Evolutionary conservation across 2,797 vertebrate species (phyloP), one percentile per base, ranked within the genome.

Genomic region (Coregonus suidteri): DNA sequence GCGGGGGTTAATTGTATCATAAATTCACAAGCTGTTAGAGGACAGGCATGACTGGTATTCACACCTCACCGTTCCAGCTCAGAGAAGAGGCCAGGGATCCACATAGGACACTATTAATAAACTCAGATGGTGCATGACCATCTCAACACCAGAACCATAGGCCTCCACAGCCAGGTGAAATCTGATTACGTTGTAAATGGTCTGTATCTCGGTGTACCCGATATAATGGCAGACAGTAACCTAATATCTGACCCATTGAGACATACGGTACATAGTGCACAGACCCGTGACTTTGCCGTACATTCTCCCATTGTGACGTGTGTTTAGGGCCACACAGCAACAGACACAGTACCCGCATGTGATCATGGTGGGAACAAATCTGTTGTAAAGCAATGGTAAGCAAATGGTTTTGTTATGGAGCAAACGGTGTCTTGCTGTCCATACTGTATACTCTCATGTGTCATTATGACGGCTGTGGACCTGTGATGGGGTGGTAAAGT

Each of bases 21-120:
- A 93, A 93, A 94, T 93, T 90, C 87, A 90, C 81, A 78, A 86
- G 88, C 92, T 88, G 89, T 85, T 84, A 90, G 90, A 91, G 87
- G 88, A 87, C 87, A 90, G 83, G 91, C 89, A 93, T 81, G 93
- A 84, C 83, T 88, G 92, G 91, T 91, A 94, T 95, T 94, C 89
- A 92, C 92, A 94, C 91, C 90, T 90, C 85, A 31, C 82, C 78
- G 35, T 62, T 82, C 81, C 78, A 88, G 87, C 88, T 91, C 87
- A 65, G 62, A 35, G 34, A 9, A 64, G n/a, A 41, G 35, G 31
- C 54, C 56, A 71, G 30, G 67, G 65, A 73, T 78, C 79, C 70
- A 78, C 76, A 85, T 70, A 84, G 74, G 79, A 84, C 59, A 72
- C 85, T 88, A 84, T 83, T 87, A 86, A 90, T 86, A 90, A 83